These are phyloP conservation scores for Alethe diademata DNA, from an alignment of 2,113 vertebrate species.

Conservation along the genomic window DNA sequence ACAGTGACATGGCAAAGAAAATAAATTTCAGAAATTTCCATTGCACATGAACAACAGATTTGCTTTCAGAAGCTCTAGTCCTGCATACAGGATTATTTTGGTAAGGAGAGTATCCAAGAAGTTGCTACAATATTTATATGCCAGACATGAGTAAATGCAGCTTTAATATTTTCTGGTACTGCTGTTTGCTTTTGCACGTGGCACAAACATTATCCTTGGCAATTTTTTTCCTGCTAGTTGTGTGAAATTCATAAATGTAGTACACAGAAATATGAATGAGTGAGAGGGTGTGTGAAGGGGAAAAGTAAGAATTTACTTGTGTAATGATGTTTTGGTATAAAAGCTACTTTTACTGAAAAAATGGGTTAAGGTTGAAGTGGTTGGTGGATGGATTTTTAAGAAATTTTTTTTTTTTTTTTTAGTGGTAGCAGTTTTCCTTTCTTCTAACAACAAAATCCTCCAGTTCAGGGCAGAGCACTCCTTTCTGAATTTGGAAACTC, in stretches of 20 bases:
- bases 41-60: neutral
- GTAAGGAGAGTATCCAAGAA: neutral
- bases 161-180: neutral
- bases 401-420: neutral
- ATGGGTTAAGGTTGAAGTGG: neutral
- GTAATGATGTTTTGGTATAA: neutral
- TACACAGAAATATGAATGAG: neutral
- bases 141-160: neutral
- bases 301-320: neutral
- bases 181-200: neutral
- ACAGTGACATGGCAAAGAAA: neutral
- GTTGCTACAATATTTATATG: neutral
- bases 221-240: rapidly evolving
- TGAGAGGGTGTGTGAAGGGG: neutral
- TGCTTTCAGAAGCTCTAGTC: neutral
- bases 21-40: neutral
- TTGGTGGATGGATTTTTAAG: rapidly evolving
- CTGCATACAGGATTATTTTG: neutral
- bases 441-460: neutral
- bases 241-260: neutral
- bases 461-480: neutral
- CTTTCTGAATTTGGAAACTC: neutral
- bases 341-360: neutral
- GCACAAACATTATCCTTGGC: rapidly evolving
- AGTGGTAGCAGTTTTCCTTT: neutral